Percentiles rank a stretch among this genome's conserved stretches.
phyloP scores from a whole-genome alignment of 2,888 invertebrate genomes.

The Harpalus rufipes region DNA sequence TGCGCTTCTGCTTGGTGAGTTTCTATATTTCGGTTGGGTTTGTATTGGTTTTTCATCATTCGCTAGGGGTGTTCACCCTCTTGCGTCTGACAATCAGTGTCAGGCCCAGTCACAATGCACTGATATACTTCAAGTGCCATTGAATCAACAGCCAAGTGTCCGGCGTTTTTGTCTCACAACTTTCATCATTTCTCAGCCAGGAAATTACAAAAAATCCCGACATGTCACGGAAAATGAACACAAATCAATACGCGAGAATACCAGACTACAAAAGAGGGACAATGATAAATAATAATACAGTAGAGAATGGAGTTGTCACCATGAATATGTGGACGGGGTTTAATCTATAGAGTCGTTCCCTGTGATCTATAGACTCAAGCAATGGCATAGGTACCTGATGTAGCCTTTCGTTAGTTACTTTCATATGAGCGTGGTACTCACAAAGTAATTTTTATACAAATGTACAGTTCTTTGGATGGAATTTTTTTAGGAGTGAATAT shows the following conservation, averaged over 20 bases:
- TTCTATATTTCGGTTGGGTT: neutral
- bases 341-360: too few relatives aligned
- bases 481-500: too few relatives aligned
- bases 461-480: too few relatives aligned
- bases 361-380: too few relatives aligned
- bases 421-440: too few relatives aligned
- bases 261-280: too few relatives aligned
- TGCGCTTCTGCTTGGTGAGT: neutral
- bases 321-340: too few relatives aligned
- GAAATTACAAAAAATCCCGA: conserved; percentile 63
- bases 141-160: conserved; percentile 61
- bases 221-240: conserved; percentile 20
- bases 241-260: neutral
- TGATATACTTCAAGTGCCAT: conserved; percentile 60
- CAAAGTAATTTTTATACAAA: too few relatives aligned
- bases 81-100: conserved; percentile 60
- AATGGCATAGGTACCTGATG: too few relatives aligned
- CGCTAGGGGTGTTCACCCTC: neutral
- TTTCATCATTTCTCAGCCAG: conserved; percentile 65
- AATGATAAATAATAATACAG: too few relatives aligned
- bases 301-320: too few relatives aligned
- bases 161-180: conserved; percentile 64
- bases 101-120: conserved; percentile 58
- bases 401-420: too few relatives aligned
- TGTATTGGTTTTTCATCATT: neutral